These are phyloP conservation scores for Synaphobranchus kaupii DNA, from an alignment of 2,797 vertebrate species.

Conservation along the genomic window DNA sequence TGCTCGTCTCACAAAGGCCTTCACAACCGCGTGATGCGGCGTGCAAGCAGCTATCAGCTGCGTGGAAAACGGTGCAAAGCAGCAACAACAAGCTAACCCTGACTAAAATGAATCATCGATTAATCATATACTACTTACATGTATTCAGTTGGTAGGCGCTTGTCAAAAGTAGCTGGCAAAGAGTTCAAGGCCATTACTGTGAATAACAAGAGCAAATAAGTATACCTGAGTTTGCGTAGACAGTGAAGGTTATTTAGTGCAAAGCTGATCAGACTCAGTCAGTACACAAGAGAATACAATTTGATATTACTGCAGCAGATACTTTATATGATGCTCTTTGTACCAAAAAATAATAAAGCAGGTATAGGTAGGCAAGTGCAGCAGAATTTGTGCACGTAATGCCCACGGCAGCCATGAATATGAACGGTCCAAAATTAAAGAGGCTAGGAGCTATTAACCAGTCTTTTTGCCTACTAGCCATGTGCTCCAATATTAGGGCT, in stretches of 20 bases:
- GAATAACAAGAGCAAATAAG: not conserved
- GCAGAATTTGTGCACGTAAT: not conserved
- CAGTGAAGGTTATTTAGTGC: not conserved
- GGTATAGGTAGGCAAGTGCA: not conserved
- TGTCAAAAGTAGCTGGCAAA: no score
- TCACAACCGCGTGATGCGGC: not conserved
- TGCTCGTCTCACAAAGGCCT: not conserved
- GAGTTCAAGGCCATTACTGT: not conserved
- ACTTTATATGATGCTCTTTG: not conserved
- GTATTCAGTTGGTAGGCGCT: not conserved
- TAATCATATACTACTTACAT: not conserved
- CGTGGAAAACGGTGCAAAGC: not conserved
- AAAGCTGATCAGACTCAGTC: not conserved
- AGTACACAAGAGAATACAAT: not conserved
- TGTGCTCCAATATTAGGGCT: no score
- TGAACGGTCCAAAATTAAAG: not conserved
- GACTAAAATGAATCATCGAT: not conserved
- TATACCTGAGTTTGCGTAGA: not conserved
- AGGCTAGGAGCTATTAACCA: not conserved
- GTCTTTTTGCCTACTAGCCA: not conserved
- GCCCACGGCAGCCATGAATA: not conserved
- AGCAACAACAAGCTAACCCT: not conserved
- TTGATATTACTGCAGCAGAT: not conserved
- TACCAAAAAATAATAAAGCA: not conserved
- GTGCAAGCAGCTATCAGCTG: not conserved